A percentile compares a stretch with the other conserved stretches of the same genome.
These are phyloP conservation scores for Copidosoma aretas DNA, from an alignment of 2,888 invertebrate genomes.

Conservation along the genomic window DNA sequence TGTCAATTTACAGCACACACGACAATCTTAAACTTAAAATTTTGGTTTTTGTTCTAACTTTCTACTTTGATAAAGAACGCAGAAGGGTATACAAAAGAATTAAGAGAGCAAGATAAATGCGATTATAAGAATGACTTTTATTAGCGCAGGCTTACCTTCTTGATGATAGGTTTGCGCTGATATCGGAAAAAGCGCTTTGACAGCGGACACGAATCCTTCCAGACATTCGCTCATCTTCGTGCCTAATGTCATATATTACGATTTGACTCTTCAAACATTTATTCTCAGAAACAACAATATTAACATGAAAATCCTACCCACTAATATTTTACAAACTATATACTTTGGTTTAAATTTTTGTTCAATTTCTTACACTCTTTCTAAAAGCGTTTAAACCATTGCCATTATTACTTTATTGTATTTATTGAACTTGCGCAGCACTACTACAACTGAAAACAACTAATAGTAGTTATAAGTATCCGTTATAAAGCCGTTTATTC, in stretches of 20 bases:
- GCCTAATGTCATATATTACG: constrained; percentile 59
- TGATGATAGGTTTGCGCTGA: constrained; percentile 60
- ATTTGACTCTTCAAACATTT: constrained; percentile 53
- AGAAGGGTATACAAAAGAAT: constrained; percentile 47
- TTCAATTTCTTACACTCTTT: not conserved
- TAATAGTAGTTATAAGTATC: constrained; percentile 12
- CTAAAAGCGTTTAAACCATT: constrained; percentile 40
- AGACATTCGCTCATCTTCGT: constrained; percentile 62
- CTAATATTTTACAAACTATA: constrained; percentile 40
- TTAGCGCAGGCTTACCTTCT: constrained; percentile 59
- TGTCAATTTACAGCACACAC: constrained; percentile 11
- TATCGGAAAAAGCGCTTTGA: constrained; percentile 61
- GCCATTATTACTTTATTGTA: constrained; percentile 20
- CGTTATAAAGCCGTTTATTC: constrained; percentile 14
- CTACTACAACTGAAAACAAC: constrained; percentile 40
- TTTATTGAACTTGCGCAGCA: constrained; percentile 25
- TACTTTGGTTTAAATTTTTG: constrained; percentile 24
- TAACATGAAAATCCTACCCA: constrained; percentile 44
- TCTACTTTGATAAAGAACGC: constrained; percentile 46
- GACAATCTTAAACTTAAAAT: not conserved
- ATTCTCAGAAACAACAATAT: constrained; percentile 43
- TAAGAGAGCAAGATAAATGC: constrained; percentile 50
- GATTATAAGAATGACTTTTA: constrained; percentile 51
- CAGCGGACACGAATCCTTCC: constrained; percentile 61
- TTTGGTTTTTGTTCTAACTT: constrained; percentile 25